phyloP scores from a whole-genome alignment of 2,888 invertebrate species.

The Phyllotreta cruciferae region DNA sequence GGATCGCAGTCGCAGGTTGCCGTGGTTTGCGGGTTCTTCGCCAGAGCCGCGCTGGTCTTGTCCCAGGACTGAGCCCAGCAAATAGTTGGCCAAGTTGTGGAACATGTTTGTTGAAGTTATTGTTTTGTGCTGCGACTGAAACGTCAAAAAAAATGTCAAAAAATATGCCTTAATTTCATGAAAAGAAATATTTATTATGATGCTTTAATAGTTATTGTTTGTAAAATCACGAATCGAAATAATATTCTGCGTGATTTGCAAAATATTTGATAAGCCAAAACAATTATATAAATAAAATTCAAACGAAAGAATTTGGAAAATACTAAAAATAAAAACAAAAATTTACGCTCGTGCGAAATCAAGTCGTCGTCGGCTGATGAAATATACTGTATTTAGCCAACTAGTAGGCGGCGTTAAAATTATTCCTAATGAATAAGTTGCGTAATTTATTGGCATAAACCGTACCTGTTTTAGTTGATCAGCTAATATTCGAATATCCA shows the following conservation, averaged over 20 bases:
- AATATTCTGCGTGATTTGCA: too few species aligned
- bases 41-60: conserved; percentile 50
- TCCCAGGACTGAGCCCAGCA: conserved; percentile 52
- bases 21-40: conserved; percentile 53
- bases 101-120: conserved; percentile 59
- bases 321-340: conserved; percentile 23
- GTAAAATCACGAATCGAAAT: too few species aligned
- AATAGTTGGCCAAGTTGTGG: conserved; percentile 67
- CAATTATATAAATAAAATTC: too few species aligned
- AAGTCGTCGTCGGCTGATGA: too few species aligned
- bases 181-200: too few species aligned
- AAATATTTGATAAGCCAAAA: too few species aligned
- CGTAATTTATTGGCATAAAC: too few species aligned
- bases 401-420: conserved; percentile 1
- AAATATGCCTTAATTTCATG: too few species aligned
- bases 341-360: neutral
- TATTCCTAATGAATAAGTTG: neutral
- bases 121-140: conserved; percentile 46
- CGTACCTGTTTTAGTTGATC: neutral
- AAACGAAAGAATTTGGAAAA: neutral
- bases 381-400: conserved; percentile 9
- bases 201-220: too few species aligned
- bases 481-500: neutral
- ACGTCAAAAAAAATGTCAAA: conserved; percentile 24
- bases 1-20: conserved; percentile 55